Percentiles rank a stretch among this genome's conserved stretches.
phyloP scores from a whole-genome alignment of 2,888 invertebrate genomes.

The Drosophila prolongata region DNA sequence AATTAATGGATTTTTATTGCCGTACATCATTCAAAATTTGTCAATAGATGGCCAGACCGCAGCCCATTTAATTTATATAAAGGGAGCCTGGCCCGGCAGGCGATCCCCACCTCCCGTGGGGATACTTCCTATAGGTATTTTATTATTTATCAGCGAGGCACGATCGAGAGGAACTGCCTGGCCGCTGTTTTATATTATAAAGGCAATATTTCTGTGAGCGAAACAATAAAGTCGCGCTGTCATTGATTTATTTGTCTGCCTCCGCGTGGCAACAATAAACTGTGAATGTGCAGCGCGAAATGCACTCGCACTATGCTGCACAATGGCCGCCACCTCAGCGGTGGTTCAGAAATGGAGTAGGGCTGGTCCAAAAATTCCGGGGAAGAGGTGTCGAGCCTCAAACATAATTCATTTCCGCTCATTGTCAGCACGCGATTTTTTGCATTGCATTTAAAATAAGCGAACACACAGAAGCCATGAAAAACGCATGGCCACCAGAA shows the following conservation, averaged over 20 bases:
- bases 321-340: slow-evolving; percentile 62
- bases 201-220: slow-evolving; percentile 79
- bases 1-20: slow-evolving; percentile 72
- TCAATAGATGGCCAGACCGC: slow-evolving; percentile 71
- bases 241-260: slow-evolving; percentile 83
- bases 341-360: slow-evolving; percentile 46
- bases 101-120: slow-evolving; percentile 43
- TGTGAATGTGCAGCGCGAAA: slow-evolving; percentile 65
- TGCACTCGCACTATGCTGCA: slow-evolving; percentile 73
- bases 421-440: slow-evolving; percentile 74
- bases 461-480: slow-evolving; percentile 51
- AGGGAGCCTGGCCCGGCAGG: slow-evolving; percentile 14
- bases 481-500: slow-evolving; percentile 21
- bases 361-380: slow-evolving; percentile 1
- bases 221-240: slow-evolving; percentile 82
- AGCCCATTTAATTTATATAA: slow-evolving; percentile 67
- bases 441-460: slow-evolving; percentile 69
- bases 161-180: slow-evolving; percentile 51
- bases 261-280: slow-evolving; percentile 76
- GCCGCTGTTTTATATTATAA: slow-evolving; percentile 74
- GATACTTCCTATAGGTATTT: slow-evolving; percentile 71
- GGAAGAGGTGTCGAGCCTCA: slow-evolving; percentile 39
- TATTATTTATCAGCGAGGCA: slow-evolving; percentile 70
- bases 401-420: slow-evolving; percentile 83
- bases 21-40: slow-evolving; percentile 74